Conservation (phyloP, 1,140 invertebrate species). For the Holcopasites calliopsidis region DNA sequence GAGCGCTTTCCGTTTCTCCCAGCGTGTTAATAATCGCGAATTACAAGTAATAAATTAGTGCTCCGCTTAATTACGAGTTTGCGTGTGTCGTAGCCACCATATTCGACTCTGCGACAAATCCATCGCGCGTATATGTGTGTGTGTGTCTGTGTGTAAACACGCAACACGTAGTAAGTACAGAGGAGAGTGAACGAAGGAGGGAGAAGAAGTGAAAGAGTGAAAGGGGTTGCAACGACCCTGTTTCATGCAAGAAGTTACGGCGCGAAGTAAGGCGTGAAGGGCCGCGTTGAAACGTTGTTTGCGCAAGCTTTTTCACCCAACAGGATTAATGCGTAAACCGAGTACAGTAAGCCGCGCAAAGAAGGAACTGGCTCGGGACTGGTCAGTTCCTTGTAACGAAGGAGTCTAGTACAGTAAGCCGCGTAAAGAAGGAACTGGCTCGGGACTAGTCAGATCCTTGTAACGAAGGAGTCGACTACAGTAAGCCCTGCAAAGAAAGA, state of each 20-base stretch:
- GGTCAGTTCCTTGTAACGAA: too few species aligned
- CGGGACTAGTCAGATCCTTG: too few species aligned
- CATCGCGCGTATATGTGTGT: background rate
- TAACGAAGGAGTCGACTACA: too few species aligned
- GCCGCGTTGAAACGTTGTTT: constrained; percentile 49
- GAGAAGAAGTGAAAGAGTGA: background rate
- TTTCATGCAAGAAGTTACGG: background rate
- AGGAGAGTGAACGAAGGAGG: too few species aligned
- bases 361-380: too few species aligned
- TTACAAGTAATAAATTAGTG: constrained; percentile 36
- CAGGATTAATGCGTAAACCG: constrained; percentile 59
- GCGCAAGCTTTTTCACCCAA: constrained; percentile 47
- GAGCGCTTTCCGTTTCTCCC: constrained; percentile 15
- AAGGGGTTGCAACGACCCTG: background rate
- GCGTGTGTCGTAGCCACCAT: constrained; percentile 32
- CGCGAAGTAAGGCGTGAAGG: constrained; percentile 37
- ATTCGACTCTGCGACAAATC: constrained; percentile 16
- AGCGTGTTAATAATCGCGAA: constrained; percentile 35
- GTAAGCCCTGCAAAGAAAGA: too few species aligned
- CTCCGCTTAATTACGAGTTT: constrained; percentile 40
- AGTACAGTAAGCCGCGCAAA: too few species aligned
- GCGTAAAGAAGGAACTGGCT: too few species aligned
- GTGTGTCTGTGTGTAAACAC: too few species aligned
- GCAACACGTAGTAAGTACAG: background rate
- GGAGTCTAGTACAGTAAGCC: too few species aligned